Percentiles rank a stretch among this genome's conserved stretches.
phyloP scores from a whole-genome alignment of 2,113 vertebrate species.

The Thryonomys swinderianus region DNA sequence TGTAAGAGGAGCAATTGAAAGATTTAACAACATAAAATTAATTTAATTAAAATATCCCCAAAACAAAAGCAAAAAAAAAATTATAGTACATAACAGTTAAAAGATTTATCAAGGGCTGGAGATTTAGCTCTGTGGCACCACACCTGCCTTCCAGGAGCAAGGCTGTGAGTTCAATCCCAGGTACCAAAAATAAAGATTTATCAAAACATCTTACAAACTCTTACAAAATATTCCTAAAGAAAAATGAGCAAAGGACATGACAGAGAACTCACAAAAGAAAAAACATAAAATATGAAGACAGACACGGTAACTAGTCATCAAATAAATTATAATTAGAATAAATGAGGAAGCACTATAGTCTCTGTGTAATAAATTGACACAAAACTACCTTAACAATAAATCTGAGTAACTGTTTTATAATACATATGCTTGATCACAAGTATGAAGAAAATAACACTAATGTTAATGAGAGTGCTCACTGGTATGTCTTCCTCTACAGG shows the following conservation, averaged over 20 bases:
- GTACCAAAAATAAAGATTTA: no score
- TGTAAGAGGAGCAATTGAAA: conserved; percentile 45
- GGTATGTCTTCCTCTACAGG: background rate
- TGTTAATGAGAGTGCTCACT: background rate
- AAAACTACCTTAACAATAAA: background rate
- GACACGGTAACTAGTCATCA: background rate
- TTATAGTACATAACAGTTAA: background rate
- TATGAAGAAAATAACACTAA: background rate
- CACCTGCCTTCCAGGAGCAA: no score
- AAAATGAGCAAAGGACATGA: background rate
- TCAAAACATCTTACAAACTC: conserved; percentile 31
- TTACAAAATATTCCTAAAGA: conserved; percentile 29
- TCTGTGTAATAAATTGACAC: background rate
- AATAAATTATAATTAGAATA: background rate
- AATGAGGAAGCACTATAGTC: background rate
- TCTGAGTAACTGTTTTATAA: background rate
- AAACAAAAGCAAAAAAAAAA: conserved; percentile 36
- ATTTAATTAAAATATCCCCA: background rate
- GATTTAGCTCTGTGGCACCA: no score
- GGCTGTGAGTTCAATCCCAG: no score
- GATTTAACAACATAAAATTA: conserved; percentile 19
- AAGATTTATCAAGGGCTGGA: no score
- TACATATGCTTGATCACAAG: background rate
- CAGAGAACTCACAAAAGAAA: background rate
- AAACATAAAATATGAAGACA: conserved; percentile 43